Conservation (phyloP, 2,888 invertebrate genomes). For the Syrphus vitripennis region DNA sequence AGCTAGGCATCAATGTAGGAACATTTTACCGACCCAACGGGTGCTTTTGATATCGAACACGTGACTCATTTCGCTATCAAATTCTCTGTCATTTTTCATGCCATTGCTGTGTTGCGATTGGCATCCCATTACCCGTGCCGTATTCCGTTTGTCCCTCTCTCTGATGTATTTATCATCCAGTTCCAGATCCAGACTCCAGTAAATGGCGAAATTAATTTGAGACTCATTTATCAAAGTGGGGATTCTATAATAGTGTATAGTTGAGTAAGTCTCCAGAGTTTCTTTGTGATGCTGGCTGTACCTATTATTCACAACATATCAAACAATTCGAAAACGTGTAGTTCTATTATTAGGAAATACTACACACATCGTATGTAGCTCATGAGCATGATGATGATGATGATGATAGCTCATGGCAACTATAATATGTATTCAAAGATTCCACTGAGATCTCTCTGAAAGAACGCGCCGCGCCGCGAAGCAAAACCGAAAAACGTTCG, state of each 20-base stretch:
- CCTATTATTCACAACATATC: constrained; percentile 47
- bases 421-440: not conserved
- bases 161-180: no score
- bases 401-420: not conserved
- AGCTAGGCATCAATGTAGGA: not conserved
- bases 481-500: not conserved
- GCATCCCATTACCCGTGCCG: not conserved
- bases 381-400: no score
- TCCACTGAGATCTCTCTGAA: constrained; percentile 1
- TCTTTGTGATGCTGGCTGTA: no score
- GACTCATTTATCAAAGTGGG: constrained; percentile 35
- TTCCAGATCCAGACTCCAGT: not conserved
- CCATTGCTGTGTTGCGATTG: constrained; percentile 5
- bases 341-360: constrained; percentile 33
- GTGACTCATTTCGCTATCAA: constrained; percentile 72
- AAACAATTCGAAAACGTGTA: constrained; percentile 28
- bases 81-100: constrained; percentile 40
- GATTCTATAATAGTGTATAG: not conserved
- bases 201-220: constrained; percentile 50
- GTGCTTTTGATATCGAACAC: constrained; percentile 75
- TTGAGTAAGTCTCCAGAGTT: not conserved
- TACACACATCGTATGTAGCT: not conserved
- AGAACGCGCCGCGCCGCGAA: not conserved
- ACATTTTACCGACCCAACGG: constrained; percentile 70
- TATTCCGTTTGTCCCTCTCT: not conserved